Evolutionary conservation across 2,113 vertebrate genomes (phyloP), one percentile per base, ranked within the genome.

Genomic region (Amia ocellicauda): DNA sequence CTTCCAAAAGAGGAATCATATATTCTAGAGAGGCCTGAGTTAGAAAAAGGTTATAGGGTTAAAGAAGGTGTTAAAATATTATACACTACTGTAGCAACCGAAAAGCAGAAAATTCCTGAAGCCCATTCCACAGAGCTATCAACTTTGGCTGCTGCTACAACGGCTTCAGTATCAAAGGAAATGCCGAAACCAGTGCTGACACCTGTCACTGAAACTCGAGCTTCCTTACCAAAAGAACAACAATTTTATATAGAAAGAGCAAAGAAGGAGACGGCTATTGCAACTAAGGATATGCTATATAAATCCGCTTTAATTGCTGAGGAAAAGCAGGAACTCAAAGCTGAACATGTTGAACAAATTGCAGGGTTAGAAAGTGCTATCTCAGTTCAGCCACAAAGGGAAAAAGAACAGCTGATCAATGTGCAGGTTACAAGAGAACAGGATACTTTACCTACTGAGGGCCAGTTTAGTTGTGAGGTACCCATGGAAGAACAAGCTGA

Each of bases 61-160:
- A 89, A 83, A 45, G 90, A 92, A 63, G 88, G 85, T 3, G 70
- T 84, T 41, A 84, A 86, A 67, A 87, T 87, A 63, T 73, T 91
- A 42, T 88, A 88, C 42, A 82, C 87, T 0, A 82, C 84, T 24
- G 72, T 89, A 55, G 86, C 81, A 43, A 58, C 75, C 16, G 88
- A 88, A 47, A 82, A 85, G 20, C 76, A 40, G 3, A 60, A 80
- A 58, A 69, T 92, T 3, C 52, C 71, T 42, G 88, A 87, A 19
- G 83, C 78, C 16, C 85, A 89, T 60, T 65, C 83, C 19, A 51
- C 61, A 60, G 81, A 84, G 16, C 14, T 88, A 9, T 67, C 78
- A 7, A 29, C 60, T 20, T 65, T 77, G 13, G 84, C 88, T 26
- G 67, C 80, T 20, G 70, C 83, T 19, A 8, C 76, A 4, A 72